A percentile compares a stretch with the other conserved stretches of the same genome.
Evolutionary conservation across 1,140 invertebrate genomes (phyloP).

Genomic region (Drosophila tristis): DNA sequence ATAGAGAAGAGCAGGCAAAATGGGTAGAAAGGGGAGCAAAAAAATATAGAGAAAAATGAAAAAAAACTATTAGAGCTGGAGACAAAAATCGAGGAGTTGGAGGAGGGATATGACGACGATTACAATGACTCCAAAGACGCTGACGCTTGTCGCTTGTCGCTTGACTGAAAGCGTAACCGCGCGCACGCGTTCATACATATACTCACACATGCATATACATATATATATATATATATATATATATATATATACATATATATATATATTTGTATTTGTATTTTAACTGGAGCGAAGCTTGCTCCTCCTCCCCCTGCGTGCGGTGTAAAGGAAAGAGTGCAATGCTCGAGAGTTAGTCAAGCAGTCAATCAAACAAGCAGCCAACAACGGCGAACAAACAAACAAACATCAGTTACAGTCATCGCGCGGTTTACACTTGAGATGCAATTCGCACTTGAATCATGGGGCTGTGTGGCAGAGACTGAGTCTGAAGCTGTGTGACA

Average conservation of each 20-base stretch:
- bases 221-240: too few relatives aligned
- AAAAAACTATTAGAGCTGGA: too few relatives aligned
- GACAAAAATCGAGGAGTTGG: too few relatives aligned
- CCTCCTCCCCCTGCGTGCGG: not conserved
- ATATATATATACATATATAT: too few relatives aligned
- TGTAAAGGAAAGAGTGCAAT: slow-evolving; percentile 18
- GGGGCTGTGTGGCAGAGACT: not conserved
- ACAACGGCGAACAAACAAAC: slow-evolving; percentile 15
- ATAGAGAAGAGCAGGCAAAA: too few relatives aligned
- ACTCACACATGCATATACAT: too few relatives aligned
- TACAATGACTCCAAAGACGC: slow-evolving; percentile 15
- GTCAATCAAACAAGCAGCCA: slow-evolving; percentile 64
- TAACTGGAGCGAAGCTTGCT: slow-evolving; percentile 14
- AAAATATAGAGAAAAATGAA: too few relatives aligned
- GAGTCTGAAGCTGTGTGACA: not conserved
- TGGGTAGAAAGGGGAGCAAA: too few relatives aligned
- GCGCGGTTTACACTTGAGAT: slow-evolving; percentile 10
- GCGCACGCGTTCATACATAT: slow-evolving; percentile 27
- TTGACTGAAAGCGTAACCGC: slow-evolving; percentile 32
- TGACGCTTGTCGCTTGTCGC: slow-evolving; percentile 18
- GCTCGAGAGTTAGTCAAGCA: slow-evolving; percentile 56
- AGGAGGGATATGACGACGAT: slow-evolving; percentile 7
- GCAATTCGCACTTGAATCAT: slow-evolving; percentile 48
- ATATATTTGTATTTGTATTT: slow-evolving; percentile 4
- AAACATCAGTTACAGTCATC: too few relatives aligned